Evolutionary conservation across 1,140 invertebrate genomes (phyloP).

Genomic region (Zaprionus gabonicus): DNA sequence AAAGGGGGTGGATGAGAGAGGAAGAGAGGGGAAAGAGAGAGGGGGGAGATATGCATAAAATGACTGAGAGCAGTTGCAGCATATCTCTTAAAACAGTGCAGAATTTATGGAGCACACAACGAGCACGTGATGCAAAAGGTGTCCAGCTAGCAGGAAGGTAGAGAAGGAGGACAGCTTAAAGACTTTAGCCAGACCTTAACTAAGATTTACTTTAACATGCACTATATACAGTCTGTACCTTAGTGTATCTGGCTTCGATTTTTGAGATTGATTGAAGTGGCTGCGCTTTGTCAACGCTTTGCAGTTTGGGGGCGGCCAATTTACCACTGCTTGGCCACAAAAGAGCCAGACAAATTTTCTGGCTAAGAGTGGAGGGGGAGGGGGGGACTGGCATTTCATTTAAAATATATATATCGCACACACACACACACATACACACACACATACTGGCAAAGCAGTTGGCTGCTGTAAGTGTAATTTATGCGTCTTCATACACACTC

Average conservation of each 20-base stretch:
- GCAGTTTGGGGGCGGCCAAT: constrained; percentile 41
- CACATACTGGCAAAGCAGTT: constrained; percentile 47
- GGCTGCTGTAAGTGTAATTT: constrained; percentile 76
- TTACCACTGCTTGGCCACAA: constrained; percentile 67
- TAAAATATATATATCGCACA: constrained; percentile 59
- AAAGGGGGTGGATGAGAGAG: background rate
- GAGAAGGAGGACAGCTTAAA: background rate
- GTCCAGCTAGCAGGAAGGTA: background rate
- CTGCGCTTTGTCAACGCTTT: constrained; percentile 22
- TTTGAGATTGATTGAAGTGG: constrained; percentile 42
- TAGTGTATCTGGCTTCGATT: background rate
- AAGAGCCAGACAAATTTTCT: constrained; percentile 20
- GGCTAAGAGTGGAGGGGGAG: constrained; percentile 1
- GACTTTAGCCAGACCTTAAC: background rate
- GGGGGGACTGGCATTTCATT: constrained; percentile 62
- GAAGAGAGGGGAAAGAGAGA: background rate
- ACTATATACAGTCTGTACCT: background rate
- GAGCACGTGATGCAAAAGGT: background rate
- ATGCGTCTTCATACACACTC: constrained; percentile 63
- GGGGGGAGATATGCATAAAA: background rate
- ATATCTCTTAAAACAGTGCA: constrained; percentile 1
- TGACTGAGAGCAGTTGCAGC: background rate
- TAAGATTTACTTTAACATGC: background rate
- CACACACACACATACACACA: constrained; percentile 39
- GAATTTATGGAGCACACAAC: background rate